phyloP scores from a whole-genome alignment of 1,140 invertebrate species.

The Habropoda laboriosa region DNA sequence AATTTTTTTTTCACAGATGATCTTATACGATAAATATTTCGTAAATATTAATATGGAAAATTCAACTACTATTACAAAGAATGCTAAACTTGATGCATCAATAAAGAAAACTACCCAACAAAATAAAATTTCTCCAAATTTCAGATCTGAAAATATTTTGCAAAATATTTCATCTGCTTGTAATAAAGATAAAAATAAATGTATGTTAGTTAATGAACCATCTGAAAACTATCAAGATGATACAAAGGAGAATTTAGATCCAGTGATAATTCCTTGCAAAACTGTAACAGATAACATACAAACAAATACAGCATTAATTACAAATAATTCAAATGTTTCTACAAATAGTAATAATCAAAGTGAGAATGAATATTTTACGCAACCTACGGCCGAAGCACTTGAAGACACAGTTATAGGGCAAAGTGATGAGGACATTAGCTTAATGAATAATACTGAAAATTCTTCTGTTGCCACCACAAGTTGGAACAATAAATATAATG shows the following conservation, averaged over 20 bases:
- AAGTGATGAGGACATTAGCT: conserved; percentile 36
- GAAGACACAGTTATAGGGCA: not conserved
- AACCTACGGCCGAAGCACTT: not conserved
- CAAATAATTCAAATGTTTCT: conserved; percentile 32
- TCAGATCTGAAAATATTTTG: not conserved
- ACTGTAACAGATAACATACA: conserved; percentile 7
- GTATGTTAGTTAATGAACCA: not conserved
- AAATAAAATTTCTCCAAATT: conserved; percentile 15
- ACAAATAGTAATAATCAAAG: conserved; percentile 17
- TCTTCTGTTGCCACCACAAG: not conserved
- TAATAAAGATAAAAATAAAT: not conserved
- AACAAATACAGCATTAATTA: conserved; percentile 1
- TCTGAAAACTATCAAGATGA: conserved; percentile 45
- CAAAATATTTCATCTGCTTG: not conserved
- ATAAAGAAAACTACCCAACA: not conserved
- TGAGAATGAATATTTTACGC: conserved; percentile 27
- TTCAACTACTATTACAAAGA: not conserved
- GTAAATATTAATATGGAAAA: conserved; percentile 63
- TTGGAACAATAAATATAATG: not conserved
- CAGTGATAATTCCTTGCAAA: conserved; percentile 28
- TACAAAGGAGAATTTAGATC: conserved; percentile 68
- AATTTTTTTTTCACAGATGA: conserved; percentile 61
- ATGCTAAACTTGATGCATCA: not conserved
- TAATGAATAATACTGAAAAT: not conserved
- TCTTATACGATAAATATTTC: conserved; percentile 63